These are phyloP conservation scores for Chrysopilus asiliformis DNA, from an alignment of 2,888 invertebrate species.

Conservation along the genomic window DNA sequence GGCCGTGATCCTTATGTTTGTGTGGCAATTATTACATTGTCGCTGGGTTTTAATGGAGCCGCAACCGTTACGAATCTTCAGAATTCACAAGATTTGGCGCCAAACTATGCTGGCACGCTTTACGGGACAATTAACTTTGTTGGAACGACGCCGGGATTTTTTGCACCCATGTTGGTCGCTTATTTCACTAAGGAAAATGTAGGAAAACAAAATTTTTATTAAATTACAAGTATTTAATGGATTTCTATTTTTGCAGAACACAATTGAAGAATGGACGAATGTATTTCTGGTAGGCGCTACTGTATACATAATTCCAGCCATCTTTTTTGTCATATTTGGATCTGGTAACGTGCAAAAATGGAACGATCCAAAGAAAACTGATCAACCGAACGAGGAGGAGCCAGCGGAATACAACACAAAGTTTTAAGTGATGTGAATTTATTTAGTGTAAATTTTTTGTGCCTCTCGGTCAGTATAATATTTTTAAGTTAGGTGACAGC, in stretches of 20 bases:
- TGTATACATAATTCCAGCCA: constrained; percentile 52
- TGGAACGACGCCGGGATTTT: constrained; percentile 55
- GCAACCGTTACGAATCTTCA: constrained; percentile 48
- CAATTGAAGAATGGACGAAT: constrained; percentile 60
- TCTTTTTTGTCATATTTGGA: constrained; percentile 57
- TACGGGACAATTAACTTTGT: constrained; percentile 62
- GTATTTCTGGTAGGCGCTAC: constrained; percentile 59
- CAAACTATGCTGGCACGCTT: constrained; percentile 57
- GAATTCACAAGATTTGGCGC: constrained; percentile 56
- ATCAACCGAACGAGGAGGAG: too few species aligned
- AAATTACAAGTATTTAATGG: background rate
- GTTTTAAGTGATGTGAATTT: too few species aligned
- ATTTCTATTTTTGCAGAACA: constrained; percentile 51
- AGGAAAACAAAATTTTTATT: constrained; percentile 21
- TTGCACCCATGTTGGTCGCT: constrained; percentile 56
- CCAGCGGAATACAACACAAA: too few species aligned
- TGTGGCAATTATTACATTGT: constrained; percentile 50
- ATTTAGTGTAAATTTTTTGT: too few species aligned
- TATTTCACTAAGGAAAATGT: constrained; percentile 42
- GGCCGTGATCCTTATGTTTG: constrained; percentile 50
- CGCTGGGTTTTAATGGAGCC: constrained; percentile 52
- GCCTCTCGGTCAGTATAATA: too few species aligned
- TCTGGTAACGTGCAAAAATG: constrained; percentile 57
- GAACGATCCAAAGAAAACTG: constrained; percentile 42
- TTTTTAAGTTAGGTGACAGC: too few species aligned